Base-by-base conservation (phyloP, 1,140 invertebrate genomes). In the Drosophila ohnishii region DNA sequence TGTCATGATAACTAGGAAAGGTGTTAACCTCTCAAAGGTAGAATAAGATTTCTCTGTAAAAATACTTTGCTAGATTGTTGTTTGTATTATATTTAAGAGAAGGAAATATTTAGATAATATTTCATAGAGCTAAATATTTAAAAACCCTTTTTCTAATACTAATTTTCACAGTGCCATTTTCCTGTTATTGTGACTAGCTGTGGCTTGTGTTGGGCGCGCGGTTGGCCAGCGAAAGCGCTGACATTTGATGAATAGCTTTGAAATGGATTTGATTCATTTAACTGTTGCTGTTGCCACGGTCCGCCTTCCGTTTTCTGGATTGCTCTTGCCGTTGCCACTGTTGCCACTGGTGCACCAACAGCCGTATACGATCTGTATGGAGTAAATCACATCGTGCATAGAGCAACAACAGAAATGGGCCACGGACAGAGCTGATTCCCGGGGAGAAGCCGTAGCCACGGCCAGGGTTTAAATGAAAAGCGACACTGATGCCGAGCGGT, bases 241-340 rank as follows among this genome's bases (percentile, higher is more conserved):
- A 77, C 79, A 79, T 86, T 82, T 86, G 83, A 86, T 86, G 83
- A 86, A 86, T 82, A 62, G 83, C 83, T 82, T 70, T 82, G 70
- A 78, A 86, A 81, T 82, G 83, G 82, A 81, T 86, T 86, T 86
- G 83, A 86, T 86, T 82, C 82, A 86, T 86, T 86, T 81, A 86
- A 82, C 82, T 86, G 75, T 86, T 85, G 81, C 73, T 76, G 65
- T 42, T 58, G 50, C 59, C 42, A 39, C 48, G 44, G 58, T 51
- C 51, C 59, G 37, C 71, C 51, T 74, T 57, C 59, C 70, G 44
- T 47, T 74, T 57, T 59, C 40, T 58, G 39, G 51, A 64, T 57
- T 73, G 30, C 66, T 50, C 35, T 45, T 65, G 32, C 44, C 50
- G 25, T 40, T 42, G 35, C 48, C 28, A 19, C 61, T 56, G 51